Evolutionary conservation across 92 coral and sea anemone genomes (phyloP).

Genomic region (Phenganax stokvisi): DNA sequence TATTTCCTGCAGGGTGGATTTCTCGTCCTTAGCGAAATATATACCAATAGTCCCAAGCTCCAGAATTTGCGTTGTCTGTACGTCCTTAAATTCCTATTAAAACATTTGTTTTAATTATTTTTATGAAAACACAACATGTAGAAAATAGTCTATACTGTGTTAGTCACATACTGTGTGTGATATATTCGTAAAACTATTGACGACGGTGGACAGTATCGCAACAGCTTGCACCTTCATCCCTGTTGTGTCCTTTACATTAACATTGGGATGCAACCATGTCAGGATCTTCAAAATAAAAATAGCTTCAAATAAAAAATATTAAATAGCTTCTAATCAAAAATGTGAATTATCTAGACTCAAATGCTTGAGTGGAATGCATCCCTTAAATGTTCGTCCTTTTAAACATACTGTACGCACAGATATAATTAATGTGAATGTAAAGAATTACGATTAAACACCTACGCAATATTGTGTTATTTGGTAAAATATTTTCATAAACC

Average conservation of each 20-base stretch:
- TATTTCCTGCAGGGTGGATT: neutral
- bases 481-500: neutral
- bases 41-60: neutral
- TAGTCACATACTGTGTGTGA: constrained; percentile 8
- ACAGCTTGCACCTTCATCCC: constrained; percentile 16
- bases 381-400: no score
- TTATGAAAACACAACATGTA: neutral
- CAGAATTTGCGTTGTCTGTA: neutral
- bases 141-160: neutral
- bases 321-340: no score
- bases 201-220: neutral
- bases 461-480: no score
- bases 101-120: neutral
- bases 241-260: neutral
- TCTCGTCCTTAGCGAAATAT: neutral
- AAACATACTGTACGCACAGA: no score
- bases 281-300: constrained; percentile 15
- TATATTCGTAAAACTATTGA: neutral
- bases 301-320: neutral
- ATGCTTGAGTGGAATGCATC: no score
- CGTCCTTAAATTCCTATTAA: constrained; percentile 4
- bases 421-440: no score
- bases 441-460: no score
- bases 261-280: constrained; percentile 24
- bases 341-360: no score